Evolutionary conservation across 2,113 vertebrate genomes (phyloP), one percentile per base, ranked within the genome.

Genomic region (Eupsittula cactorum): DNA sequence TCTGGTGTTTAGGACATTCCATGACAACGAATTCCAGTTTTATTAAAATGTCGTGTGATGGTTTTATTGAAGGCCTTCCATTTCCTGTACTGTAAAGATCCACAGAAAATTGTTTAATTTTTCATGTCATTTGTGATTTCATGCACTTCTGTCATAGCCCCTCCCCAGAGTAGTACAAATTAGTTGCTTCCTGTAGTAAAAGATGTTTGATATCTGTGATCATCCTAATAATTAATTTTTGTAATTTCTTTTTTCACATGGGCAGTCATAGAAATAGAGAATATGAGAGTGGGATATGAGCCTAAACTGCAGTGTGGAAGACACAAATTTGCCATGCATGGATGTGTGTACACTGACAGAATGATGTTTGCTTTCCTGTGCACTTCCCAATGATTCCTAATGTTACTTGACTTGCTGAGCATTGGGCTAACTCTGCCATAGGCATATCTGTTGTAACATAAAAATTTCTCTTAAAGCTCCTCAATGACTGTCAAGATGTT

Each of bases 251-350:
- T 84, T 86, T 75, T 82, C 64, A 41, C 81, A n/a, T 74, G 64
- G n/a, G n/a, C 35, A 64, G 20, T 70, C 50, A 49, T n/a, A 67
- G 50, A 62, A 57, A 83, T 44, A 33, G 50, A 64, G 27, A 55
- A 46, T 31, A 28, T 0, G 0, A 31, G 55, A 74, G 42, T 2
- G 0, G 46, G 55, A 29, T 46, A 42, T 3, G 7, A 94, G 42
- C 15, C 49, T 55, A 35, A 87, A 35, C 39, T 64, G 33, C 13
- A 0, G 46, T 37, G 42, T 71, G 70, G 55, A 80, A 73, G 71
- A 44, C 0, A 0, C 37, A 84, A 41, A 50, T 91, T 63, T 91
- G 65, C 46, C 20, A 9, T 60, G 41, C n/a, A 23, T 70, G 59
- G 64, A 16, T 79, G 39, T 88, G 42, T 88, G 23, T 60, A 41